Percentiles rank a stretch among this genome's conserved stretches.
phyloP scores from a whole-genome alignment of 2,888 invertebrate species.

The Antitype chi region DNA sequence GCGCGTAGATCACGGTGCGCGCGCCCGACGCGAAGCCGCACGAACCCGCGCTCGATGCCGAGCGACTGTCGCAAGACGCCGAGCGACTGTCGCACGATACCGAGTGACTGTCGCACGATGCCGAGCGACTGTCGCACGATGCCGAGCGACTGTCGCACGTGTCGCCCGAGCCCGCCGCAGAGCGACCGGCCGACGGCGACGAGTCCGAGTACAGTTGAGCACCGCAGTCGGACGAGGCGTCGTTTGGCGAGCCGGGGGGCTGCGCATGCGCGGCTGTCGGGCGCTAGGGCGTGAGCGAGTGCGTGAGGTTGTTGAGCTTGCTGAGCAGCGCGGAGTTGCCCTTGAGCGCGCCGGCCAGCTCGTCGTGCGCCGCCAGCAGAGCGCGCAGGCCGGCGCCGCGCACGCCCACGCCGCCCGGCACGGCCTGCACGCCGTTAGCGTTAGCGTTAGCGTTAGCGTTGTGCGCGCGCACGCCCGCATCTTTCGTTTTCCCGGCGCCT shows the following conservation, averaged over 20 bases:
- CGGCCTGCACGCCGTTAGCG: constrained; percentile 63
- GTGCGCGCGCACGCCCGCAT: neutral
- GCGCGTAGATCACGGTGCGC: constrained; percentile 12
- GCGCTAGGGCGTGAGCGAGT: constrained; percentile 51
- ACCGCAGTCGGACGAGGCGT: neutral
- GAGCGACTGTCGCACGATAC: neutral
- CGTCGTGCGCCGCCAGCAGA: constrained; percentile 79
- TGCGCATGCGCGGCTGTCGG: neutral
- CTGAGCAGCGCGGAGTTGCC: constrained; percentile 51
- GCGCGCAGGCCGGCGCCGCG: constrained; percentile 80
- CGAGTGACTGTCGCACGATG: neutral
- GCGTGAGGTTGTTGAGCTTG: constrained; percentile 48
- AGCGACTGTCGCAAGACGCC: neutral
- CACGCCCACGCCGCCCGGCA: constrained; percentile 76
- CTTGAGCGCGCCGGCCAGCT: constrained; percentile 67
- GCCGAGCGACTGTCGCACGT: neutral
- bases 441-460: constrained; percentile 13
- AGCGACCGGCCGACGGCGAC: constrained; percentile 24
- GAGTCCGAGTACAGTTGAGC: neutral
- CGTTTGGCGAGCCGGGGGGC: neutral
- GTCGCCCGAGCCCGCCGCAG: neutral
- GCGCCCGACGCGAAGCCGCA: constrained; percentile 15
- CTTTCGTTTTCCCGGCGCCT: constrained; percentile 1
- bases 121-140: neutral
- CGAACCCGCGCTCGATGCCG: neutral